Conservation (phyloP, 2,113 vertebrate genomes). For the Notothenia coriiceps region DNA sequence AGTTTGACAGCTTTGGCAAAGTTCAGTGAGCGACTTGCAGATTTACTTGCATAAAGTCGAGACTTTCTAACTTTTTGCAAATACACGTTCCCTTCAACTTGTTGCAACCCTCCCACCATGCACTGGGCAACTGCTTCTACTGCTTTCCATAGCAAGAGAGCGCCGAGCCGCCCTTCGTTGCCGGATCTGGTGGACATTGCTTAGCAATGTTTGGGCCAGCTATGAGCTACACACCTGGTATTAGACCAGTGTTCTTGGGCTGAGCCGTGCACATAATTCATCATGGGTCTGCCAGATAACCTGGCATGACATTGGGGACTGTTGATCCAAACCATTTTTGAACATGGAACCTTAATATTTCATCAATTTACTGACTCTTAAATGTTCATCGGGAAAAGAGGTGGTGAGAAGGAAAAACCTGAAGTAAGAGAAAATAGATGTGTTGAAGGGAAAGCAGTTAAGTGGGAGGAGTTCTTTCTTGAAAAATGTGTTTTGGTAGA, state of each 20-base stretch:
- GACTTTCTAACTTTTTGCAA: too few relatives aligned
- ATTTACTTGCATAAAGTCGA: too few relatives aligned
- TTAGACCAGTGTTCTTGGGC: not conserved
- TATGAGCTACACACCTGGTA: not conserved
- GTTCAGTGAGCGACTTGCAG: too few relatives aligned
- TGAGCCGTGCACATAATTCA: not conserved
- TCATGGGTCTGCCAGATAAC: not conserved
- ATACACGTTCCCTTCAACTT: too few relatives aligned
- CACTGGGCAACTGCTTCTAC: too few relatives aligned
- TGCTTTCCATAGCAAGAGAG: too few relatives aligned
- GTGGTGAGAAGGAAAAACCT: not conserved
- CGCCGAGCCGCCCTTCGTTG: not conserved
- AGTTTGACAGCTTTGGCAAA: too few relatives aligned
- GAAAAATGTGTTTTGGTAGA: constrained; percentile 9
- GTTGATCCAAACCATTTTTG: not conserved
- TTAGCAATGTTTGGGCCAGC: not conserved
- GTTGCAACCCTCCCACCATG: too few relatives aligned
- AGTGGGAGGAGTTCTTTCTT: not conserved
- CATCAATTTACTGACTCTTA: not conserved
- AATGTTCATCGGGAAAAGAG: too few relatives aligned
- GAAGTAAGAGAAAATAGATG: not conserved
- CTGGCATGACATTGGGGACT: not conserved
- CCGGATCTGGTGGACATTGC: constrained; percentile 1
- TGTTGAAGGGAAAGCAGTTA: not conserved
- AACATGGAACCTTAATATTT: not conserved